A percentile compares a stretch with the other conserved stretches of the same genome.
Conservation (phyloP, 2,113 vertebrate genomes). For the Pardalotus punctatus region DNA sequence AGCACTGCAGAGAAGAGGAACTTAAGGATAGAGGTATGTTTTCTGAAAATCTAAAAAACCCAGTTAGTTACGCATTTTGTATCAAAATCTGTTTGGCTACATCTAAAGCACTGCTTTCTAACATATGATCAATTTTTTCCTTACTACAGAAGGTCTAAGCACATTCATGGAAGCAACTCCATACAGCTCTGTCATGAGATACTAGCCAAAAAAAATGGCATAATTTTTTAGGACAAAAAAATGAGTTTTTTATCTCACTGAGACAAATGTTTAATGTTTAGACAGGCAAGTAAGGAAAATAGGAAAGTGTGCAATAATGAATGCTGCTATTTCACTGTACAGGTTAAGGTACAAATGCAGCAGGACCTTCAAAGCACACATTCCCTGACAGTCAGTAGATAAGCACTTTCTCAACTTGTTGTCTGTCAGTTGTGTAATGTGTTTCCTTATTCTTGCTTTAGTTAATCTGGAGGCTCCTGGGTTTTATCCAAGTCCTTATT, state of each 20-base stretch:
- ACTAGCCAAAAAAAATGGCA: neutral
- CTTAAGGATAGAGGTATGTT: neutral
- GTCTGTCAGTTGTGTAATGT: neutral
- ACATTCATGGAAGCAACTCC: neutral
- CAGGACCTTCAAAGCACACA: neutral
- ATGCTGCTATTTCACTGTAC: neutral
- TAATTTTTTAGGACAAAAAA: neutral
- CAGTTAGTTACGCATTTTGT: neutral
- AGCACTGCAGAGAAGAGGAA: neutral
- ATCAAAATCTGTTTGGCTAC: neutral
- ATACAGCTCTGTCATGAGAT: neutral
- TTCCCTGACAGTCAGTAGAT: neutral
- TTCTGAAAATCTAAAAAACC: neutral
- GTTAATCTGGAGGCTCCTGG: neutral
- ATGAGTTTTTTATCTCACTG: neutral
- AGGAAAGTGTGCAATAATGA: neutral
- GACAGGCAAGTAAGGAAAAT: neutral
- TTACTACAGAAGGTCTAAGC: neutral
- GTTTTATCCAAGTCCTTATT: neutral
- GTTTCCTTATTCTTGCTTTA: neutral
- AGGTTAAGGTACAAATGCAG: neutral
- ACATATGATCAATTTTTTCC: neutral
- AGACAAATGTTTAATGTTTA: neutral
- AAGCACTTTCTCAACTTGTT: conserved; percentile 3
- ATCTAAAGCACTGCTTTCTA: neutral